A percentile compares a stretch with the other conserved stretches of the same genome.
Conservation (phyloP, 2,797 vertebrate genomes). For the Chelon labrosus region DNA sequence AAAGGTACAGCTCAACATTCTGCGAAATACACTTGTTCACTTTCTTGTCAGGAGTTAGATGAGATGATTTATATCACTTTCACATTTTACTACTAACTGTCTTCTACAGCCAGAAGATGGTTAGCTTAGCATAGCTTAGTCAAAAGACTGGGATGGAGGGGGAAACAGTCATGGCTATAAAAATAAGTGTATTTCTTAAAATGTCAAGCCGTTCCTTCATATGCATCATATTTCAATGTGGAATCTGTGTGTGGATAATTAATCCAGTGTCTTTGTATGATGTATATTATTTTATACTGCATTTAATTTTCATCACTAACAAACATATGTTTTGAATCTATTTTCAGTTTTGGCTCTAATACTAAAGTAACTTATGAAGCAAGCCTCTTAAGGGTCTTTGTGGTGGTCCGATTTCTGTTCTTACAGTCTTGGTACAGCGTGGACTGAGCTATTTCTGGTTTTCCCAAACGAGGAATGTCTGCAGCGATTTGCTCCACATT, state of each 20-base stretch:
- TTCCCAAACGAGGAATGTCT: constrained; percentile 19
- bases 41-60: constrained; percentile 2
- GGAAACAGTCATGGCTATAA: not conserved
- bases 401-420: constrained; percentile 35
- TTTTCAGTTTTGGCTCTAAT: not conserved
- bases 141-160: not conserved
- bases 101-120: not conserved
- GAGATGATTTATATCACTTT: not conserved
- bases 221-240: constrained; percentile 1
- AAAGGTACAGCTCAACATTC: constrained; percentile 19
- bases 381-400: not conserved
- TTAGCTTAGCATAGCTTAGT: constrained; percentile 9
- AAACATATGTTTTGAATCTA: not conserved
- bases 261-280: constrained; percentile 6
- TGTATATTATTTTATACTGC: not conserved
- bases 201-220: constrained; percentile 2
- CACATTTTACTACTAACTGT: not conserved
- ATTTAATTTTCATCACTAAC: constrained; percentile 16
- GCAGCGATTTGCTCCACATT: constrained; percentile 34
- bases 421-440: constrained; percentile 29
- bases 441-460: constrained; percentile 24
- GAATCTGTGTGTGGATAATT: not conserved
- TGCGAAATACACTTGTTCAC: not conserved
- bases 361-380: constrained; percentile 19
- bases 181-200: not conserved